These are phyloP conservation scores for Pygoscelis adeliae DNA, from an alignment of 2,113 vertebrate species.

Conservation along the genomic window DNA sequence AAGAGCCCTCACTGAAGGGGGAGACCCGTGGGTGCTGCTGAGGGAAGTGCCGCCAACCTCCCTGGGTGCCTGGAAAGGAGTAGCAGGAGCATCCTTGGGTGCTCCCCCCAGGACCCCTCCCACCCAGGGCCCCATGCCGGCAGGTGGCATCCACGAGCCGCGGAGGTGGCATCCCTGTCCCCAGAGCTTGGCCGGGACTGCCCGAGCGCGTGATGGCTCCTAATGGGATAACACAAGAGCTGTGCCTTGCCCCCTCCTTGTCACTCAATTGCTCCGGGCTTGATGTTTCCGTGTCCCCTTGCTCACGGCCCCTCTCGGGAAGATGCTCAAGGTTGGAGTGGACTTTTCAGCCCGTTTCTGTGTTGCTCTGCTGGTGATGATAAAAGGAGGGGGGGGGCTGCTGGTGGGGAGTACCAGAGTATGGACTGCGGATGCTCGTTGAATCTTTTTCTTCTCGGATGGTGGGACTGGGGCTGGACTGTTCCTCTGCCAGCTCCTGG, in stretches of 20 bases:
- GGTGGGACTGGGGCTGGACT: background rate
- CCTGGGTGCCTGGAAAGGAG: background rate
- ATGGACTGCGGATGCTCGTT: background rate
- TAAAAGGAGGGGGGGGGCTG: background rate
- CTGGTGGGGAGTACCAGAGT: background rate
- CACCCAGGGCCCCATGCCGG: background rate
- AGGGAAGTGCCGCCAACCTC: fast-evolving
- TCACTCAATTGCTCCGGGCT: background rate
- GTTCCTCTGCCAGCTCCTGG: background rate
- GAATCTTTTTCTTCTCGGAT: background rate
- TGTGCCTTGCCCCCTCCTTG: background rate
- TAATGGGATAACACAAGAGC: fast-evolving
- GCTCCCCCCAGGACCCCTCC: background rate
- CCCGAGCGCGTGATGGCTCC: fast-evolving
- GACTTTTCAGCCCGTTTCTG: background rate
- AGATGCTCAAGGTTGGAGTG: fast-evolving
- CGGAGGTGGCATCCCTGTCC: background rate
- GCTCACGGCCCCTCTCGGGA: background rate
- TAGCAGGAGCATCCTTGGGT: background rate
- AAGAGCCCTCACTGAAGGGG: background rate
- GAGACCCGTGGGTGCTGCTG: background rate
- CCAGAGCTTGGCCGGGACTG: background rate
- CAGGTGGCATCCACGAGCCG: conserved; percentile 26
- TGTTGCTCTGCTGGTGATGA: background rate
- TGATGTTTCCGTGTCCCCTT: fast-evolving